Conservation (phyloP, 1,140 invertebrate genomes). For the Anoplophora glabripennis region DNA sequence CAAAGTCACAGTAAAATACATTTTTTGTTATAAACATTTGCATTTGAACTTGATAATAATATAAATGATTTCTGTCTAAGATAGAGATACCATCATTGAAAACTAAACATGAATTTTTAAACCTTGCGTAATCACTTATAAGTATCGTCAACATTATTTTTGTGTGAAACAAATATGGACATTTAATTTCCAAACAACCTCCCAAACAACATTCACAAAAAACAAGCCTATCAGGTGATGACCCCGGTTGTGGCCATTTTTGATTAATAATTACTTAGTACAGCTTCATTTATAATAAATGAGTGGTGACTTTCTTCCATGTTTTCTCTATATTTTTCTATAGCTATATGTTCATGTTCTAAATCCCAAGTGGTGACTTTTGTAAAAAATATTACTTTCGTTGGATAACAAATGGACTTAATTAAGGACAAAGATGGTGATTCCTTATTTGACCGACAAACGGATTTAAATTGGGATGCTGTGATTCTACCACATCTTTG, state of each 20-base stretch:
- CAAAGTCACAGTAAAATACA: conserved; percentile 1
- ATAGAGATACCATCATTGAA: neutral
- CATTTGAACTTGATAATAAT: conserved; percentile 8
- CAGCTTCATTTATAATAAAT: neutral
- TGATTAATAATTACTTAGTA: conserved; percentile 5
- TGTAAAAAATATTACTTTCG: neutral
- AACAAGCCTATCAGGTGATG: conserved; percentile 3
- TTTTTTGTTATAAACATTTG: neutral
- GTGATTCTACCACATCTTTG: conserved; percentile 4
- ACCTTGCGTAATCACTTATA: neutral
- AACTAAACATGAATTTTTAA: neutral
- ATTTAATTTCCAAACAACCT: too few species aligned
- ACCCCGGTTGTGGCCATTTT: neutral
- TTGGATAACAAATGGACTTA: conserved; percentile 9
- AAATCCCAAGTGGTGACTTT: neutral
- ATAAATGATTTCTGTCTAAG: neutral
- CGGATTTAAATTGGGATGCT: conserved; percentile 2
- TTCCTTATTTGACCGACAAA: neutral
- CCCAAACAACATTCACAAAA: neutral
- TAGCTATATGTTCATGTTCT: neutral
- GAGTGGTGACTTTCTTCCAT: neutral
- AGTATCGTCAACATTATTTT: conserved; percentile 3
- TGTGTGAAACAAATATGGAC: neutral
- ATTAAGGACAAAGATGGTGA: conserved; percentile 1
- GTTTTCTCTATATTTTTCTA: neutral